phyloP scores from a whole-genome alignment of 2,888 invertebrate species.

The Proisotoma minuta region DNA sequence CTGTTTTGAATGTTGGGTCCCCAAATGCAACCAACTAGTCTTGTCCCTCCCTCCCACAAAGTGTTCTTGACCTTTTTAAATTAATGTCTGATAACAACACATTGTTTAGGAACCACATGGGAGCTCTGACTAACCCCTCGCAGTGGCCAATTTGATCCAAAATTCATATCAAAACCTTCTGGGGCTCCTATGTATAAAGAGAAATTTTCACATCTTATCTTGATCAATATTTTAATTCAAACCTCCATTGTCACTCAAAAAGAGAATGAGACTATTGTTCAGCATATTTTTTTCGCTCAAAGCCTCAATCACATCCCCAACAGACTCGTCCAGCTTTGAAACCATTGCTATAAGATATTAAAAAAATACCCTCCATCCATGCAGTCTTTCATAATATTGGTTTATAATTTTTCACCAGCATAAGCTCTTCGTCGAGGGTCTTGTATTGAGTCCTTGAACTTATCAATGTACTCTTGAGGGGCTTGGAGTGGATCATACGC shows the following conservation, averaged over 20 bases:
- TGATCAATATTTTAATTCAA: no score
- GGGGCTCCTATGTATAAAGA: no score
- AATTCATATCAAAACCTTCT: conserved; percentile 65
- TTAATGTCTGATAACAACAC: no score
- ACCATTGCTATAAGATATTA: conserved; percentile 66
- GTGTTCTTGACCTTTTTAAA: conserved; percentile 46
- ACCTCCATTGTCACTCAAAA: conserved; percentile 84
- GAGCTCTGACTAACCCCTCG: no score
- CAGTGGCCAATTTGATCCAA: conserved; percentile 74
- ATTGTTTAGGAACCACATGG: no score
- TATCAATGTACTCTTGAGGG: conserved; percentile 64
- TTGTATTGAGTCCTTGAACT: conserved; percentile 61
- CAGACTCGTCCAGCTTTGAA: conserved; percentile 74
- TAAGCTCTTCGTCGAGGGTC: conserved; percentile 63
- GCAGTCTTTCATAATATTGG: no score
- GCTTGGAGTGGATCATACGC: conserved; percentile 65
- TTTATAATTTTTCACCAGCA: conserved; percentile 60
- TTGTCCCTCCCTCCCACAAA: conserved; percentile 45
- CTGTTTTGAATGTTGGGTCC: conserved; percentile 33
- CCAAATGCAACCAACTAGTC: conserved; percentile 40
- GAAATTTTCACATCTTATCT: conserved; percentile 54
- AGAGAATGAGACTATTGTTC: conserved; percentile 74
- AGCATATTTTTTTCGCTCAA: conserved; percentile 61
- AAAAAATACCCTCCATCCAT: no score
- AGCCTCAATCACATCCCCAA: conserved; percentile 69